These are phyloP conservation scores for Mesembrinibis cayennensis DNA, from an alignment of 2,113 vertebrate genomes.

Conservation along the genomic window DNA sequence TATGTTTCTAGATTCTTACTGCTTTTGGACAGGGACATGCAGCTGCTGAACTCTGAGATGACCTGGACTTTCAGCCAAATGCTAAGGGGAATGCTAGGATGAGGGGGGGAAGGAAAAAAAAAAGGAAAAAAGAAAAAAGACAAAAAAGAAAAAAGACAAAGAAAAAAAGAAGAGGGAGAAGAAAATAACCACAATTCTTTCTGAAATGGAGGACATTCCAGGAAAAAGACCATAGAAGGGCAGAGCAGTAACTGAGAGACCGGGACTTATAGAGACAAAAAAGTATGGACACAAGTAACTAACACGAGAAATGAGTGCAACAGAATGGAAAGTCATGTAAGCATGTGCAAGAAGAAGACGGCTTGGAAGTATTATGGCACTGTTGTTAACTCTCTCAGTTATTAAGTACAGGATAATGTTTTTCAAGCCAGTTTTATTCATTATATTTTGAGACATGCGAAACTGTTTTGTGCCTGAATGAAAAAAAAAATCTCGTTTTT, in stretches of 20 bases:
- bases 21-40: background rate
- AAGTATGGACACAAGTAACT: background rate
- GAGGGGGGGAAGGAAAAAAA: fast-evolving
- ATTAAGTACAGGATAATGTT: background rate
- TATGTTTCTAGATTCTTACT: background rate
- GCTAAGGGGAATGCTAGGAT: background rate
- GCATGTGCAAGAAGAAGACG: background rate
- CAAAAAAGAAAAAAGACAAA: too few species aligned
- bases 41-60: background rate
- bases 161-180: background rate
- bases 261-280: background rate
- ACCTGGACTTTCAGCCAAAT: background rate
- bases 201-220: background rate
- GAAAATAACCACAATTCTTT: background rate
- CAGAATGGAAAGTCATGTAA: background rate
- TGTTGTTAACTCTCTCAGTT: background rate
- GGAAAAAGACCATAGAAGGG: background rate
- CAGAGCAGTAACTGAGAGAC: background rate
- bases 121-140: too few species aligned
- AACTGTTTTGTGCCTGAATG: background rate
- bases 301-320: background rate
- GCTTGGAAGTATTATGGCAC: background rate
- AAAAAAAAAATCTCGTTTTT: background rate
- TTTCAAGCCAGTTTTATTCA: background rate
- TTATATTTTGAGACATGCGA: background rate